Evolutionary conservation across 2,888 invertebrate genomes (phyloP), one percentile per base, ranked within the genome.

Genomic region (Drosophila neotestacea): DNA sequence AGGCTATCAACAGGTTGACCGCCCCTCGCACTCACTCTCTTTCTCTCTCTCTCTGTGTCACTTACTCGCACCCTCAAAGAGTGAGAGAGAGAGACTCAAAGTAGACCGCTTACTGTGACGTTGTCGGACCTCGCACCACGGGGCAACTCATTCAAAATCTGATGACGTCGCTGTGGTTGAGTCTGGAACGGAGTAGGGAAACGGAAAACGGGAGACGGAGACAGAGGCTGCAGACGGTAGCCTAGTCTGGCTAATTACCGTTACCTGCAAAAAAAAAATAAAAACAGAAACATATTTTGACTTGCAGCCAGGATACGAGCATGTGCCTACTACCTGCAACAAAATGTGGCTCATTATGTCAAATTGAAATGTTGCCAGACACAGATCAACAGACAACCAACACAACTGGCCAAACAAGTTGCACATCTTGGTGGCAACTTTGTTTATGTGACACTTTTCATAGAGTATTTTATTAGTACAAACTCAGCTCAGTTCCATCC

Each of bases 71-170:
- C 50, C 3, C 34, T 52, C n/a, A 13, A 47, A 27, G n/a, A 30
- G 6, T 4, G 47, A 13, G 28, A 4, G 13, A 30, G 30, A 47
- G 30, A 52, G 22, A 22, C 22, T 11, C 5, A 10, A 56, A 54
- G 54, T 13, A 30, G 75, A 73, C 77, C 68, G 38, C 78, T 69
- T 36, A 69, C 73, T 77, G 76, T 65, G 74, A 69, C 58, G 69
- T 54, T 13, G 60, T 67, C 60, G 54, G 30, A 47, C 67, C 79
- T 67, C 79, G 72, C 82, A 68, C 84, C 63, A 51, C 88, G 86
- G 88, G 84, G 86, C 88, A 66, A 79, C 88, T 79, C 88, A 88
- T 84, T 82, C 85, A 81, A 69, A 70, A 70, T 66, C 80, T 71
- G 73, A 73, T 62, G 73, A 59, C 54, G 65, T 48, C 66, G 52